phyloP scores from a whole-genome alignment of 2,797 vertebrate species.

The Megalops cyprinoides region DNA sequence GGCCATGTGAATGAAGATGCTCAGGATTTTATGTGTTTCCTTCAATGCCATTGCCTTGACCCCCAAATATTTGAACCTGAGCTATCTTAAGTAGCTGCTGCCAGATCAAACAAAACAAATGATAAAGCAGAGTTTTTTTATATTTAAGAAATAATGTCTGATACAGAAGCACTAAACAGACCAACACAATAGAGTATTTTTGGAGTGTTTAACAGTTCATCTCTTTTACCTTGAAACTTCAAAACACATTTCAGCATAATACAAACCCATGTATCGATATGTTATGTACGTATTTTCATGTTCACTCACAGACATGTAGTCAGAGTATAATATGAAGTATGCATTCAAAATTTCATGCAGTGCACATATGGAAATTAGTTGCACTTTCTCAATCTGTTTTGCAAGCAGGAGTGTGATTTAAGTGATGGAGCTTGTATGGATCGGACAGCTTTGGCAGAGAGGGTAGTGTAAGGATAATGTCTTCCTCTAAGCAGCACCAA shows the following conservation, averaged over 20 bases:
- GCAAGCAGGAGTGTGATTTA: too few species aligned
- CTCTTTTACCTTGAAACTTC: neutral
- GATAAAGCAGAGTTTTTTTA: slow-evolving; percentile 50
- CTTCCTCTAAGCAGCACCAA: too few species aligned
- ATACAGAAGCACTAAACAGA: neutral
- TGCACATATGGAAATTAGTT: too few species aligned
- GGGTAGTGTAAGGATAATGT: too few species aligned
- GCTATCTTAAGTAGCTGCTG: slow-evolving; percentile 44
- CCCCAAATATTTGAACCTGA: slow-evolving; percentile 50
- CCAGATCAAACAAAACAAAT: slow-evolving; percentile 13
- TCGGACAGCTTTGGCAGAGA: too few species aligned
- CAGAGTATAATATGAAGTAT: too few species aligned
- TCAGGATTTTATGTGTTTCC: slow-evolving; percentile 61
- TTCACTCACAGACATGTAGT: too few species aligned
- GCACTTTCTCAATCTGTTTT: too few species aligned
- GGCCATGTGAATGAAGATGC: neutral
- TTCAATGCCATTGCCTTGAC: slow-evolving; percentile 78
- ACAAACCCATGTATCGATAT: neutral
- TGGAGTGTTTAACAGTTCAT: neutral
- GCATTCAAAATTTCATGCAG: too few species aligned
- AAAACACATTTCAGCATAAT: neutral
- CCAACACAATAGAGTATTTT: neutral
- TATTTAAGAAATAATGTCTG: neutral
- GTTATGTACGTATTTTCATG: too few species aligned
- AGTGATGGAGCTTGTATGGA: too few species aligned